Evolutionary conservation across 2,888 invertebrate genomes (phyloP).

Genomic region (Drosophila robusta): DNA sequence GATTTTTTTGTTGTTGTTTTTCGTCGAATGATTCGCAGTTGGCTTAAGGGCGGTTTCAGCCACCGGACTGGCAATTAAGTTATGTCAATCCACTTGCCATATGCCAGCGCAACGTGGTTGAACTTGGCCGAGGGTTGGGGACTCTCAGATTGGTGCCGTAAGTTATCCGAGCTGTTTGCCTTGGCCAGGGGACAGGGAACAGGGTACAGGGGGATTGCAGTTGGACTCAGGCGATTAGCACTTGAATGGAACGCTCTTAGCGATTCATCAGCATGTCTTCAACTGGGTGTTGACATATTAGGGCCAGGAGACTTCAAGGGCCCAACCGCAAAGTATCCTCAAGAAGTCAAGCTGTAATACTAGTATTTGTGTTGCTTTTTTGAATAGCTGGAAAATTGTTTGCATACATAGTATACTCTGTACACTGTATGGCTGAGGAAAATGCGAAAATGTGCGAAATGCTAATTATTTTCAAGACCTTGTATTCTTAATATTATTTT

Average conservation of each 20-base stretch:
- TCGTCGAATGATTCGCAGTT: conserved; percentile 8
- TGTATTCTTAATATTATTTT: no score
- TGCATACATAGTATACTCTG: no score
- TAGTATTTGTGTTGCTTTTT: no score
- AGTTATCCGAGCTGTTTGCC: conserved; percentile 45
- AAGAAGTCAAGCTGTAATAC: conserved; percentile 24
- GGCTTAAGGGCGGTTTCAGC: conserved; percentile 49
- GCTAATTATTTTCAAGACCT: no score
- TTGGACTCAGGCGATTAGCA: conserved; percentile 39
- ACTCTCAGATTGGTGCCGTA: conserved; percentile 38
- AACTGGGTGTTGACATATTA: conserved; percentile 10
- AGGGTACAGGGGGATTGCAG: no score
- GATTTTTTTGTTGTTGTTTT: background rate
- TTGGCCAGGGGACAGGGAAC: conserved; percentile 21
- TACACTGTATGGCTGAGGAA: no score
- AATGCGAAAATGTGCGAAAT: no score
- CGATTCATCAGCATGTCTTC: conserved; percentile 24
- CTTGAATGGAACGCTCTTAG: conserved; percentile 23
- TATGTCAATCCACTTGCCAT: conserved; percentile 77
- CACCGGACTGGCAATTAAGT: conserved; percentile 63
- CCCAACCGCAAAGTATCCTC: background rate
- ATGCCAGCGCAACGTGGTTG: conserved; percentile 37
- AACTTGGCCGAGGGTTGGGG: background rate
- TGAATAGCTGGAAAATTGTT: background rate
- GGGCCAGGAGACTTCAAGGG: background rate